Evolutionary conservation across 2,888 invertebrate genomes (phyloP), one percentile per base, ranked within the genome.

Genomic region (Epinotia nisella): DNA sequence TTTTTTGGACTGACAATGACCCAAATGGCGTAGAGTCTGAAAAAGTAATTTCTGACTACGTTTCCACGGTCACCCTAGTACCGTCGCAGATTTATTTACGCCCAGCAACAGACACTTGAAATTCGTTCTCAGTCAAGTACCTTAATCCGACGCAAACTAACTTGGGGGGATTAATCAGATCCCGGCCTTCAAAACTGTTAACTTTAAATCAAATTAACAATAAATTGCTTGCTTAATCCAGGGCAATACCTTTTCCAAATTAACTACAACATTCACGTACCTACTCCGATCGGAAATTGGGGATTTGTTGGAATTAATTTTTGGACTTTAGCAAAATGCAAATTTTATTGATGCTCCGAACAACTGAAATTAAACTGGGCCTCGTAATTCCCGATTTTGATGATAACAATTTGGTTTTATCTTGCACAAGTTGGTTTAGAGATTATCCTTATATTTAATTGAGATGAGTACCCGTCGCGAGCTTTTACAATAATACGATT

Each of bases 381-480:
- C 61, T 58, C 70, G 72, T 70, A 73, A 75, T 76, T 75, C 68
- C 68, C 70, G 74, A 74, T 69, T 78, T 77, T 79, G 78, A 77
- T 79, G 76, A 78, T 76, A 77, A 75, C 76, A 74, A 68, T 77
- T 70, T 60, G 70, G 74, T 74, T 77, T 77, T 79, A 77, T 78
- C 74, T 55, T 70, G 56, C 73, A 66, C 62, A 60, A 64, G 67
- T 70, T 65, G 59, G 59, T 53, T 71, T 60, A 55, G 60, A 71
- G 78, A 77, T 79, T 77, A 79, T 77, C 77, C 75, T 74, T 71
- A 64, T 73, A 71, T 72, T 78, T 76, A 76, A 76, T 78, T 78
- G 76, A 72, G 73, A 62, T 75, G 71, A 39, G 49, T 65, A 29
- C 5, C 29, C 3, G 13, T 45, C 45, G 39, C 17, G 39, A 73